phyloP scores from a whole-genome alignment of 2,797 vertebrate species.

The Taeniopygia guttata region DNA sequence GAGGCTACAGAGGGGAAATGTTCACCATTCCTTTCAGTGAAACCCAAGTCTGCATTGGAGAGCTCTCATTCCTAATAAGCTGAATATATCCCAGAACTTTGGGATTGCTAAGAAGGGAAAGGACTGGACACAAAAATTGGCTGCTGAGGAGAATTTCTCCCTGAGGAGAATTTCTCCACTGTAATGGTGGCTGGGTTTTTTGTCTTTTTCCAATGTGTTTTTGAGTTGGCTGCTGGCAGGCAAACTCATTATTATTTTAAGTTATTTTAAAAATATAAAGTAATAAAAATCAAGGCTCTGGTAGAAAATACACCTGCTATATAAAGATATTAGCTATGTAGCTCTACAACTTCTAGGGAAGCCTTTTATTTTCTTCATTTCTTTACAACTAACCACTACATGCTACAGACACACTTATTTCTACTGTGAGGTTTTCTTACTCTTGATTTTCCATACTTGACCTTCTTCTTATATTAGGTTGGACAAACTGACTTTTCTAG shows the following conservation, averaged over 20 bases:
- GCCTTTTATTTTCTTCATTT: conserved; percentile 6
- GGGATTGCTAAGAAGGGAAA: conserved; percentile 10
- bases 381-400: conserved; percentile 43
- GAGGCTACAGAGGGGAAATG: not conserved
- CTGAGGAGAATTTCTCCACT: too few species aligned
- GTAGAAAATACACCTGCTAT: conserved; percentile 57
- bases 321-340: conserved; percentile 38
- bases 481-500: conserved; percentile 1
- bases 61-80: not conserved
- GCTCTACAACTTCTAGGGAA: not conserved
- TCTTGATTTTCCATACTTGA: conserved; percentile 38
- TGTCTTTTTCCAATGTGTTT: conserved; percentile 29
- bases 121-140: conserved; percentile 38
- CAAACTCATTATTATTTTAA: conserved; percentile 76
- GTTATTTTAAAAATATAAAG: conserved; percentile 69
- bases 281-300: conserved; percentile 64
- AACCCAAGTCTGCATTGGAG: not conserved
- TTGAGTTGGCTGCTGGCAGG: conserved; percentile 89
- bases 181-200: not conserved
- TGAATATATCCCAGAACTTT: not conserved
- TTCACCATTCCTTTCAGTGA: not conserved
- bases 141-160: conserved; percentile 49
- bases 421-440: conserved; percentile 24
- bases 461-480: not conserved
- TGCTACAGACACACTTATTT: conserved; percentile 19